Base-by-base conservation (phyloP, 1,140 invertebrate genomes). In the Drosophila kurseongensis region DNA sequence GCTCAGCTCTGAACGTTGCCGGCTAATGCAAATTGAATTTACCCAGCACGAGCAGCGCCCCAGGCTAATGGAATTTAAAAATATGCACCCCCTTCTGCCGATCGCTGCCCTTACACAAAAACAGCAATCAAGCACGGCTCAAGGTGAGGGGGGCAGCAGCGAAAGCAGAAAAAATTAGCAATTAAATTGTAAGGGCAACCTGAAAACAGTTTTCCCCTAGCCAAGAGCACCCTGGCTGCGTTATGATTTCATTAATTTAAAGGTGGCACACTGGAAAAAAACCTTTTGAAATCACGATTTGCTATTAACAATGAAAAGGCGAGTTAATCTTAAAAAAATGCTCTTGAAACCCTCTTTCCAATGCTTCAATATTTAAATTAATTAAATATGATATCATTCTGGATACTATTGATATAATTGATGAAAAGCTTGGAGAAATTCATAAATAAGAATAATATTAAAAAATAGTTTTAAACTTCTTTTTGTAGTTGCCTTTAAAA, bases 201-300 rank as follows among this genome's bases (percentile, higher is more conserved):
- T 79, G 51, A 72, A 65, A 71, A 60, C 76, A 62, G 61, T 79
- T 74, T 71, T 59, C 54, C 61, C 60, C 63, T 35, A 38, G 62
- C 47, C 52, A 55, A 29, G 56, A 55, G 73, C 42, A 40, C 13
- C 35, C 35, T 14, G 23, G 41, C 79, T 68, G 59, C 79, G 79
- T 82, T 81, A 81, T 81, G 79, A 81, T 81, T 81, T 81, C 67
- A 81, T 81, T 81, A 77, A 67, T 67, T 81, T 74, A 81, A 74
- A 77, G 78, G 55, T 50, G 36, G 40, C 35, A 57, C 47, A 47
- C 62, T 16, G 38, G 29, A 16, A 35, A 35, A 10, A 16, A 50
- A 50, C n/a, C 32, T 50, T 32, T 6, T 0, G 5, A 1, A 7
- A 9, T 14, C 0, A 5, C 7, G 4, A 0, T 5, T 8, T 32